Conservation (phyloP, 2,888 invertebrate genomes). For the Pomacea canaliculata region DNA sequence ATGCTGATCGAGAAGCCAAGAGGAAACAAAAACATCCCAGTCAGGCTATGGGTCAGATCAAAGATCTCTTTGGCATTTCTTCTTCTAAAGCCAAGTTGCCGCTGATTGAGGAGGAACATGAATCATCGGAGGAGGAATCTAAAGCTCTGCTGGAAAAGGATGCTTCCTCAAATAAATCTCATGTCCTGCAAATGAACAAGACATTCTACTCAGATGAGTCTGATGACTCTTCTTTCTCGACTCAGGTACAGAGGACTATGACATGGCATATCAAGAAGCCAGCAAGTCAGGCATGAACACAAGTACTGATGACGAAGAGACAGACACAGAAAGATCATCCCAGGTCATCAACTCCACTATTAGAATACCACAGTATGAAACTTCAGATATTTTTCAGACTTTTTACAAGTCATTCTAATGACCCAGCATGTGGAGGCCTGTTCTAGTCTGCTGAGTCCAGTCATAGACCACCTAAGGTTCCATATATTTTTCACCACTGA, state of each 20-base stretch:
- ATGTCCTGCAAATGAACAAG: neutral
- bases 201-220: neutral
- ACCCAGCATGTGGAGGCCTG: no score
- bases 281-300: slow-evolving; percentile 14
- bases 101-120: neutral
- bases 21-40: slow-evolving; percentile 14
- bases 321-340: neutral
- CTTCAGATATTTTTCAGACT: slow-evolving; percentile 8
- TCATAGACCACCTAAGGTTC: no score
- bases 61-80: slow-evolving; percentile 5
- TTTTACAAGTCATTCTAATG: no score
- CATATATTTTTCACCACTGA: no score
- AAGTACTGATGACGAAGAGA: neutral
- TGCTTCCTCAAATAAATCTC: neutral
- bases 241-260: neutral
- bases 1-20: slow-evolving; percentile 7
- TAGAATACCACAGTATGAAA: slow-evolving; percentile 8
- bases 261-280: slow-evolving; percentile 11
- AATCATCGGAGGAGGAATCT: neutral
- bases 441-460: no score
- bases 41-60: slow-evolving; percentile 12
- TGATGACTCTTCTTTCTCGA: neutral
- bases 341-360: neutral
- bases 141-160: neutral
- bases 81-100: neutral